Evolutionary conservation across 2,888 invertebrate genomes (phyloP).

Genomic region (Protophormia terraenovae): DNA sequence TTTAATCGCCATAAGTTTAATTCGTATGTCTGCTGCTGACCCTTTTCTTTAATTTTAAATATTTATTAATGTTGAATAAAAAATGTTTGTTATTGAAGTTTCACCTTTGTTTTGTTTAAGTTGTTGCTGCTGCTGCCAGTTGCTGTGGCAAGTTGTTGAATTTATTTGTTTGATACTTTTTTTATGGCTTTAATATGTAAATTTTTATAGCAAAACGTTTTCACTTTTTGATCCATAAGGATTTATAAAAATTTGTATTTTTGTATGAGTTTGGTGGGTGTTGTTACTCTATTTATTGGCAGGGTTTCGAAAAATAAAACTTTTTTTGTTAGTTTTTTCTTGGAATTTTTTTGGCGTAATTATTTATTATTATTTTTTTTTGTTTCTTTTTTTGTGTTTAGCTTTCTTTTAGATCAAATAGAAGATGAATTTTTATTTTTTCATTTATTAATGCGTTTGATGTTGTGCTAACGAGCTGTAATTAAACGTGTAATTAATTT

Average conservation of each 20-base stretch:
- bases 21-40: slow-evolving; percentile 31
- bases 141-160: background rate
- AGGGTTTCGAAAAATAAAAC: no score
- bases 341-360: background rate
- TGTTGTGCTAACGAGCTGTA: slow-evolving; percentile 67
- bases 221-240: slow-evolving; percentile 49
- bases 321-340: slow-evolving; percentile 1
- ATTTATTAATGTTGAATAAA: background rate
- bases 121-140: background rate
- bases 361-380: no score
- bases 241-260: slow-evolving; percentile 10
- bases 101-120: slow-evolving; percentile 32
- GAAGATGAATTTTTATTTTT: slow-evolving; percentile 54
- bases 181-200: slow-evolving; percentile 49
- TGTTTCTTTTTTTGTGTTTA: background rate
- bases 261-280: no score
- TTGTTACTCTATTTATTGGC: no score
- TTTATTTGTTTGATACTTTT: background rate
- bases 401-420: slow-evolving; percentile 21
- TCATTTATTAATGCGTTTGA: slow-evolving; percentile 60
- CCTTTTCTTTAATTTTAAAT: slow-evolving; percentile 25
- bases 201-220: slow-evolving; percentile 40
- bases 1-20: slow-evolving; percentile 46
- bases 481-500: slow-evolving; percentile 67
- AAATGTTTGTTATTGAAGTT: slow-evolving; percentile 38